Evolutionary conservation across 2,113 vertebrate genomes (phyloP).

Genomic region (Seriola dumerili): DNA sequence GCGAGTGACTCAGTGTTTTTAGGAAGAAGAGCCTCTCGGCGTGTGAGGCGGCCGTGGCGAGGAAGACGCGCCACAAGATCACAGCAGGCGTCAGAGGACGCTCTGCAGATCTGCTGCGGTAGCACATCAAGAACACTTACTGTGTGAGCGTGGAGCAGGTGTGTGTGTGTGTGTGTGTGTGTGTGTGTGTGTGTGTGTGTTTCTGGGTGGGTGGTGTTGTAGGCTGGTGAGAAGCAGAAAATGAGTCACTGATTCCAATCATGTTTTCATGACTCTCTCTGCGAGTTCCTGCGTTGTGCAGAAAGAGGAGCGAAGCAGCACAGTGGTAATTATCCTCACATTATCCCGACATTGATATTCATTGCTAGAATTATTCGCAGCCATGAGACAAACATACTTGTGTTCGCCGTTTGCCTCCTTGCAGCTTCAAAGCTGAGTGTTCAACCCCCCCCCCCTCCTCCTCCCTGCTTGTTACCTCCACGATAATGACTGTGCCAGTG

Average conservation of each 20-base stretch:
- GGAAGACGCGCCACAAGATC: not conserved
- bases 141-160: constrained; percentile 5
- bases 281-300: constrained; percentile 8
- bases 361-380: constrained; percentile 11
- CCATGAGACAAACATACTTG: constrained; percentile 36
- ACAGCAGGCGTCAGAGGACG: not conserved
- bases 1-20: constrained; percentile 39
- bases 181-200: constrained; percentile 25
- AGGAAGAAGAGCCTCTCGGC: not conserved
- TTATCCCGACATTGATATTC: constrained; percentile 35
- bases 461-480: constrained; percentile 17
- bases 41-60: not conserved
- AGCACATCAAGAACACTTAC: constrained; percentile 21
- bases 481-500: constrained; percentile 19
- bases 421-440: constrained; percentile 3
- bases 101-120: constrained; percentile 22
- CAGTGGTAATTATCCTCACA: constrained; percentile 27
- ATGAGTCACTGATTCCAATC: constrained; percentile 61
- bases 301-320: constrained; percentile 11
- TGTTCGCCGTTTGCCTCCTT: constrained; percentile 10
- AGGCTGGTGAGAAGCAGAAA: constrained; percentile 59
- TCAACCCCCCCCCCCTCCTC: not conserved
- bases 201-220: constrained; percentile 43
- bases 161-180: constrained; percentile 12
- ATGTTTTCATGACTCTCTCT: constrained; percentile 27